Evolutionary conservation across 2,113 vertebrate genomes (phyloP).

Genomic region (Etia nguti): DNA sequence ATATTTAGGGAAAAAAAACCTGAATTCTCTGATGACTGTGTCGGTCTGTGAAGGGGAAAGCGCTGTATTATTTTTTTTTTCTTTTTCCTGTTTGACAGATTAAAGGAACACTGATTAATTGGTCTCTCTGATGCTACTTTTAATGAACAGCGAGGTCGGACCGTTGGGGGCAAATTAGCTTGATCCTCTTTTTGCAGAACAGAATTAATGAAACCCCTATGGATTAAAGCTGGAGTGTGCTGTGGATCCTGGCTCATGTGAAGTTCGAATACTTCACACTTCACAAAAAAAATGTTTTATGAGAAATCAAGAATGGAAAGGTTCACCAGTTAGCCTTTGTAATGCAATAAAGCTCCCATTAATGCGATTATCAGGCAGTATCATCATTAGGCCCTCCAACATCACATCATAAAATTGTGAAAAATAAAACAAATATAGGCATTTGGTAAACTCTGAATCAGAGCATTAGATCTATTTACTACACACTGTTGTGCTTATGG

Average conservation of each 20-base stretch:
- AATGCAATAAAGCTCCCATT: slow-evolving; percentile 14
- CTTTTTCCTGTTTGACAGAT: slow-evolving; percentile 53
- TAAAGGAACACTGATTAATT: slow-evolving; percentile 73
- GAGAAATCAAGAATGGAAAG: not conserved
- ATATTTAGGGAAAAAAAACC: not conserved
- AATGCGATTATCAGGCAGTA: slow-evolving; percentile 31
- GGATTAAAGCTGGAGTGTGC: slow-evolving; percentile 45
- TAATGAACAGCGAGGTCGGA: slow-evolving; percentile 70
- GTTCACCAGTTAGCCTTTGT: slow-evolving; percentile 25
- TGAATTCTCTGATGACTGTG: slow-evolving; percentile 41
- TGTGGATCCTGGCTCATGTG: slow-evolving; percentile 21
- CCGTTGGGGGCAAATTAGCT: slow-evolving; percentile 67
- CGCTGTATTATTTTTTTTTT: slow-evolving; percentile 19
- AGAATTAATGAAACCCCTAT: slow-evolving; percentile 65
- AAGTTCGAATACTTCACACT: not conserved
- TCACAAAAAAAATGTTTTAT: slow-evolving; percentile 21
- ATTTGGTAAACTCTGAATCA: not conserved
- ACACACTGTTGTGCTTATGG: not conserved
- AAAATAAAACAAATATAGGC: not conserved
- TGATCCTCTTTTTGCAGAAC: slow-evolving; percentile 67
- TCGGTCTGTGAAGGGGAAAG: slow-evolving; percentile 22
- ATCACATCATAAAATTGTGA: not conserved
- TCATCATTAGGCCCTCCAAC: slow-evolving; percentile 14
- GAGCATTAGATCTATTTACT: not conserved
- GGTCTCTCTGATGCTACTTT: slow-evolving; percentile 70